A percentile compares a stretch with the other conserved stretches of the same genome.
Evolutionary conservation across 2,113 vertebrate genomes (phyloP).

Genomic region (Xerus inauris): DNA sequence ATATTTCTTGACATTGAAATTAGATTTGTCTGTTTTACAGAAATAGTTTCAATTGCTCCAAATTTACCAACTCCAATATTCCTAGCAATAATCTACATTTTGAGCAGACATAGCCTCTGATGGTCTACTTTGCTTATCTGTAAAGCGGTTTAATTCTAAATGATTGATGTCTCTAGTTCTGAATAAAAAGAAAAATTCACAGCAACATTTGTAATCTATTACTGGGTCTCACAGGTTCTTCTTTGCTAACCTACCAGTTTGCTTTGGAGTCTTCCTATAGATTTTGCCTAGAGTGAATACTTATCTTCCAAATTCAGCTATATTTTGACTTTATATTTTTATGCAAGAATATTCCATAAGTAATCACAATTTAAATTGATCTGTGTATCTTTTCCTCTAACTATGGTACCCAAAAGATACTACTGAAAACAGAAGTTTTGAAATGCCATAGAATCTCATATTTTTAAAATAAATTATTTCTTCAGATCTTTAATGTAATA

Average conservation of each 20-base stretch:
- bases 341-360: background rate
- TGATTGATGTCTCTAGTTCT: background rate
- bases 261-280: background rate
- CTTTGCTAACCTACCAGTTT: background rate
- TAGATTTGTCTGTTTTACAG: background rate
- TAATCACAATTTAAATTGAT: background rate
- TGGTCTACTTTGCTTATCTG: background rate
- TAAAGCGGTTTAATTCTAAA: background rate
- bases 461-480: conserved; percentile 29
- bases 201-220: background rate
- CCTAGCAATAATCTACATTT: background rate
- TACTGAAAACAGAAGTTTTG: background rate
- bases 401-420: background rate
- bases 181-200: background rate
- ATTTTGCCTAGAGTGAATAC: background rate
- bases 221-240: background rate
- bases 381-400: background rate
- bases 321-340: background rate
- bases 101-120: background rate
- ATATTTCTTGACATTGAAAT: background rate
- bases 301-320: background rate
- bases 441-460: background rate
- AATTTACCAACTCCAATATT: background rate
- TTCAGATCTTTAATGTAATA: background rate
- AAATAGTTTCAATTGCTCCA: background rate